A percentile compares a stretch with the other conserved stretches of the same genome.
Evolutionary conservation across 2,113 vertebrate species (phyloP).

Genomic region (Rhinolophus sinicus): DNA sequence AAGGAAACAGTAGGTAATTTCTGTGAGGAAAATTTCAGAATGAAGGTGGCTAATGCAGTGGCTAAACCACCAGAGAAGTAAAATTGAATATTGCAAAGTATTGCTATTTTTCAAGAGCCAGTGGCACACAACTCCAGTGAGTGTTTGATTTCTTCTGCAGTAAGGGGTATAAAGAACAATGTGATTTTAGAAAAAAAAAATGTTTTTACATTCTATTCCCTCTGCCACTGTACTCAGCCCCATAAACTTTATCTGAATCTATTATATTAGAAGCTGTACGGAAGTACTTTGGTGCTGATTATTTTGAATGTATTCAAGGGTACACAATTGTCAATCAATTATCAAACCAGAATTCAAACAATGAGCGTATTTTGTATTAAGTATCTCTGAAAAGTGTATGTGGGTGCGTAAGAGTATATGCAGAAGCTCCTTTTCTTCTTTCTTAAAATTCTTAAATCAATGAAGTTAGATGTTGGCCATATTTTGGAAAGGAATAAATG

Average conservation of each 20-base stretch:
- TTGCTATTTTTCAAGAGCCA: background rate
- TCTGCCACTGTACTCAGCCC: background rate
- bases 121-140: background rate
- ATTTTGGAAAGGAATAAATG: background rate
- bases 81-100: background rate
- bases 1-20: background rate
- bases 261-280: background rate
- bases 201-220: background rate
- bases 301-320: conserved; percentile 25
- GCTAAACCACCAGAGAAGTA: background rate
- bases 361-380: conserved; percentile 4
- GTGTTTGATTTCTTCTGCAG: background rate
- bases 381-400: background rate
- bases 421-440: background rate
- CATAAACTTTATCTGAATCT: background rate
- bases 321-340: background rate
- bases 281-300: background rate
- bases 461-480: background rate
- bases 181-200: background rate
- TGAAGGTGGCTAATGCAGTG: background rate
- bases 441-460: conserved; percentile 22
- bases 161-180: background rate
- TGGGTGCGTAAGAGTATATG: background rate
- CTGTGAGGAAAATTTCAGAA: background rate
- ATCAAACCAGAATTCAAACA: conserved; percentile 31